phyloP scores from a whole-genome alignment of 2,888 invertebrate species.

The Drosophila greeni region DNA sequence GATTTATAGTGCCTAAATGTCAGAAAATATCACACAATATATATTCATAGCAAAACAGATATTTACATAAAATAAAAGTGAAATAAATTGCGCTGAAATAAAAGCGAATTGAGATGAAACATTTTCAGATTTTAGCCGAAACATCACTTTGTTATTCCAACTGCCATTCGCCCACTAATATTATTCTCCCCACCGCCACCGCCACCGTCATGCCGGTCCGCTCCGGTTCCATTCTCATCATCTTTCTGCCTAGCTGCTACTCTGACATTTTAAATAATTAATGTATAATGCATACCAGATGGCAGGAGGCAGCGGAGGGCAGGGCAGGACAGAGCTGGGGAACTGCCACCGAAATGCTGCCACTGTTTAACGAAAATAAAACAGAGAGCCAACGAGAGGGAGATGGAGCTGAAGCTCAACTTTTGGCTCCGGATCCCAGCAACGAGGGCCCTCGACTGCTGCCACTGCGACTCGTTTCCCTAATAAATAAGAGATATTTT shows the following conservation, averaged over 20 bases:
- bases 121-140: constrained; percentile 30
- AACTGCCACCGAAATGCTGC: constrained; percentile 45
- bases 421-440: constrained; percentile 29
- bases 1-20: neutral
- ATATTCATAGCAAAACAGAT: neutral
- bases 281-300: constrained; percentile 65
- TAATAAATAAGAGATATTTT: constrained; percentile 70
- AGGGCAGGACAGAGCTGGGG: neutral
- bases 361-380: constrained; percentile 65
- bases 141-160: constrained; percentile 35
- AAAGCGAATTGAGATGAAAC: constrained; percentile 15
- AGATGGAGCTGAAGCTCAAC: constrained; percentile 31
- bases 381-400: neutral
- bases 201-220: constrained; percentile 40
- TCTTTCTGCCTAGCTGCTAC: constrained; percentile 66
- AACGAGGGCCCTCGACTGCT: constrained; percentile 13
- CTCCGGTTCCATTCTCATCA: constrained; percentile 51
- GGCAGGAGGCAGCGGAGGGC: constrained; percentile 4
- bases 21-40: neutral
- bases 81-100: constrained; percentile 24
- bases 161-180: constrained; percentile 35
- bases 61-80: neutral
- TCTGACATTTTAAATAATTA: constrained; percentile 73
- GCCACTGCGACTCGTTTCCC: constrained; percentile 19
- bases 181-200: constrained; percentile 38